phyloP scores from a whole-genome alignment of 2,797 vertebrate genomes.

The Florisuga fusca region DNA sequence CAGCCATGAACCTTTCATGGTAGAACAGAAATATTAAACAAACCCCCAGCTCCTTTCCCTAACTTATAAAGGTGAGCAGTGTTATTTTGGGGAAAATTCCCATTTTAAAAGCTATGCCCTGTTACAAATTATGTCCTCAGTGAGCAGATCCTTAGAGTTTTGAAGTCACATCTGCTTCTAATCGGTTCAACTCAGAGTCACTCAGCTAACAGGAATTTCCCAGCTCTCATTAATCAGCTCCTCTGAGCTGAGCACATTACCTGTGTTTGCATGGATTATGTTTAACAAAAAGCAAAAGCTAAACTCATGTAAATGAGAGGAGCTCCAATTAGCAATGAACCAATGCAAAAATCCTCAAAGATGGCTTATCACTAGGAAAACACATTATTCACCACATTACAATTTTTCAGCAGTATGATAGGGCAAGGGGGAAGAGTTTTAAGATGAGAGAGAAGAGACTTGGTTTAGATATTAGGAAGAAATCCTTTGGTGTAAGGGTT shows the following conservation, averaged over 20 bases:
- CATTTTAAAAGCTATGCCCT: not conserved
- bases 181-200: not conserved
- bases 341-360: not conserved
- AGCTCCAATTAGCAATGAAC: not conserved
- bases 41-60: not conserved
- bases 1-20: not conserved
- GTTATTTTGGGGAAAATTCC: not conserved
- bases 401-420: not conserved
- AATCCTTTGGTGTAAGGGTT: too few relatives aligned
- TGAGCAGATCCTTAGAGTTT: not conserved
- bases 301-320: not conserved
- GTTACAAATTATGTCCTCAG: not conserved
- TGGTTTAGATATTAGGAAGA: too few relatives aligned
- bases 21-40: not conserved
- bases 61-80: not conserved
- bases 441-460: too few relatives aligned
- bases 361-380: not conserved
- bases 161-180: constrained; percentile 12
- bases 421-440: too few relatives aligned
- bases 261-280: not conserved
- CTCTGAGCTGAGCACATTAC: not conserved
- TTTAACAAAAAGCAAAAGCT: not conserved
- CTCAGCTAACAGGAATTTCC: not conserved
- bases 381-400: too few relatives aligned
- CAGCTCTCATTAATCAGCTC: constrained; percentile 16